Percentiles rank a stretch among this genome's conserved stretches.
Conservation (phyloP, 2,113 vertebrate genomes). For the Muntiacus muntjak region DNA sequence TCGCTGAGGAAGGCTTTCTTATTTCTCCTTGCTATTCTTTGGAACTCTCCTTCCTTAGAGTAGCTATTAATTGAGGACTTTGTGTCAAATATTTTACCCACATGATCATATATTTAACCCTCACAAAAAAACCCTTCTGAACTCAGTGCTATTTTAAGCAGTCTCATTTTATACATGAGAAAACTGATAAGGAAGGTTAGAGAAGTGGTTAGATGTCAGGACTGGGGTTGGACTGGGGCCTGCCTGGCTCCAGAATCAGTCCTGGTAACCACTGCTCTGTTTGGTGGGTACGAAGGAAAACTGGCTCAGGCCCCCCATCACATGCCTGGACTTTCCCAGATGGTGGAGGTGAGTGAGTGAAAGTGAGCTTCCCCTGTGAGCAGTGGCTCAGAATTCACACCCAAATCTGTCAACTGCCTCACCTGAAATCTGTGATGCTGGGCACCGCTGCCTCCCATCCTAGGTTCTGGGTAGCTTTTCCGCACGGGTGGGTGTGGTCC, state of each 20-base stretch:
- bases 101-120: neutral
- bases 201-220: neutral
- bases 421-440: neutral
- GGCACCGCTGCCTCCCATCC: neutral
- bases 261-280: neutral
- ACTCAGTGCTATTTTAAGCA: neutral
- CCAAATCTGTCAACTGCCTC: neutral
- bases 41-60: neutral
- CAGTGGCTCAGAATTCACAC: neutral
- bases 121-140: neutral
- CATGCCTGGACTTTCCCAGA: neutral
- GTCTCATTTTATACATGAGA: neutral
- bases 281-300: neutral
- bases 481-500: neutral
- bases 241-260: neutral
- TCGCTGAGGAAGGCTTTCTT: accelerated
- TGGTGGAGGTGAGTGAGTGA: neutral
- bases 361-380: neutral
- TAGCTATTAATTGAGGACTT: neutral
- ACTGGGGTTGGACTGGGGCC: neutral
- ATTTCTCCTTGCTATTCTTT: neutral
- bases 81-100: neutral
- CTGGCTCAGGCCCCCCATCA: too few relatives aligned
- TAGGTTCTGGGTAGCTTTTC: neutral
- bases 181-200: neutral